phyloP scores from a whole-genome alignment of 2,113 vertebrate species.

The Labeo rohita region DNA sequence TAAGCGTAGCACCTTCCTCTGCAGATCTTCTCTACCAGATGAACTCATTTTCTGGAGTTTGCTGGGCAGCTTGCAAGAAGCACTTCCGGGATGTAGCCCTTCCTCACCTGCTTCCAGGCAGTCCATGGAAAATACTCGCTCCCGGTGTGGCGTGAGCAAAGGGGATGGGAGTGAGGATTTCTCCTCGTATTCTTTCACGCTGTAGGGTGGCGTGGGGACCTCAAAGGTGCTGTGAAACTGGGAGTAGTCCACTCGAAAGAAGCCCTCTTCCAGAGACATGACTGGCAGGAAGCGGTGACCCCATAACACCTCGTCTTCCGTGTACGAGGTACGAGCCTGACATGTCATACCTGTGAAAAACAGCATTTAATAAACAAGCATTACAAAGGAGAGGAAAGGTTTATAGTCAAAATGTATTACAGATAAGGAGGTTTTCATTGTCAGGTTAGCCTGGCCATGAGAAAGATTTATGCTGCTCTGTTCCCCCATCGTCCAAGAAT shows the following conservation, averaged over 20 bases:
- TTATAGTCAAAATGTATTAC: not conserved
- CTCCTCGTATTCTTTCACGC: constrained; percentile 86
- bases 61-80: constrained; percentile 75
- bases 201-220: constrained; percentile 85
- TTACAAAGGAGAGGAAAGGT: constrained; percentile 16
- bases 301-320: constrained; percentile 90
- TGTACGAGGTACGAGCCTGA: constrained; percentile 88
- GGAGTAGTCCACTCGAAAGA: constrained; percentile 89
- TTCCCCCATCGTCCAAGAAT: constrained; percentile 5
- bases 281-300: constrained; percentile 89
- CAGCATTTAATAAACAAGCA: constrained; percentile 1
- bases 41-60: constrained; percentile 85
- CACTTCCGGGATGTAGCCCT: constrained; percentile 60
- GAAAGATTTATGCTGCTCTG: constrained; percentile 5
- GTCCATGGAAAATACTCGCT: constrained; percentile 79
- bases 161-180: constrained; percentile 77
- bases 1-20: constrained; percentile 76
- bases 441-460: constrained; percentile 5
- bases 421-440: not conserved
- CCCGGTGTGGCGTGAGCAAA: constrained; percentile 72
- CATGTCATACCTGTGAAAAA: constrained; percentile 85
- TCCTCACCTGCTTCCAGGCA: constrained; percentile 73
- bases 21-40: constrained; percentile 78
- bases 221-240: constrained; percentile 89
- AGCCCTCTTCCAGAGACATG: constrained; percentile 90